Evolutionary conservation across 1,140 invertebrate genomes (phyloP).

Genomic region (Microplitis mediator): DNA sequence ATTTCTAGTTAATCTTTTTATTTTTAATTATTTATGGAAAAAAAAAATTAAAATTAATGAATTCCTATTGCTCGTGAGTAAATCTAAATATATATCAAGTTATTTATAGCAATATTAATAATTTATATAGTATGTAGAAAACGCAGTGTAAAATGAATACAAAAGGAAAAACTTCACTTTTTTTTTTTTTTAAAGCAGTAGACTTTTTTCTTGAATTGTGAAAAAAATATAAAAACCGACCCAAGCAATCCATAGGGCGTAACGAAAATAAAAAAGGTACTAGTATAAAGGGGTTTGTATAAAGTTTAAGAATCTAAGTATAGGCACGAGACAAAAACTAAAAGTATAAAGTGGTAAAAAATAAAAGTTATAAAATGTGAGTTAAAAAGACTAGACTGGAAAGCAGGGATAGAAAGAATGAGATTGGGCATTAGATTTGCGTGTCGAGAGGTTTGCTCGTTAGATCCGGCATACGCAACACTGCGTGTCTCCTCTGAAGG

Average conservation of each 20-base stretch:
- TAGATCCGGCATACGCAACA: constrained; percentile 49
- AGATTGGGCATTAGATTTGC: constrained; percentile 34
- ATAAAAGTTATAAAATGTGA: neutral
- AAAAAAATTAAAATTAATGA: too few relatives aligned
- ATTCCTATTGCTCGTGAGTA: too few relatives aligned
- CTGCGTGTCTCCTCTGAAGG: constrained; percentile 46
- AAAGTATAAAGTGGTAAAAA: neutral
- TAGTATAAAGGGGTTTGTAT: neutral
- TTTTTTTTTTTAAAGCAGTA: too few relatives aligned
- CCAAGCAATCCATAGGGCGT: neutral
- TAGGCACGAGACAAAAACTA: neutral
- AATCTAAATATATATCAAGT: too few relatives aligned
- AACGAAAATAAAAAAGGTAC: neutral
- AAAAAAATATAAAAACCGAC: neutral
- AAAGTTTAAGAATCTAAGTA: neutral
- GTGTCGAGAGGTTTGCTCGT: constrained; percentile 39
- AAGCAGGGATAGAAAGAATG: constrained; percentile 10
- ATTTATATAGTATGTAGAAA: too few relatives aligned
- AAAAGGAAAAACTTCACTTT: too few relatives aligned
- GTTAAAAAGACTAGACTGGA: constrained; percentile 8
- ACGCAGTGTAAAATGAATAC: too few relatives aligned
- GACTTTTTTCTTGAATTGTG: too few relatives aligned
- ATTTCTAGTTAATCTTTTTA: too few relatives aligned
- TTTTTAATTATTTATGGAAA: too few relatives aligned
- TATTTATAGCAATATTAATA: too few relatives aligned